Percentiles rank a stretch among this genome's conserved stretches.
phyloP scores from a whole-genome alignment of 2,797 vertebrate species.

The Pangasius djambal region DNA sequence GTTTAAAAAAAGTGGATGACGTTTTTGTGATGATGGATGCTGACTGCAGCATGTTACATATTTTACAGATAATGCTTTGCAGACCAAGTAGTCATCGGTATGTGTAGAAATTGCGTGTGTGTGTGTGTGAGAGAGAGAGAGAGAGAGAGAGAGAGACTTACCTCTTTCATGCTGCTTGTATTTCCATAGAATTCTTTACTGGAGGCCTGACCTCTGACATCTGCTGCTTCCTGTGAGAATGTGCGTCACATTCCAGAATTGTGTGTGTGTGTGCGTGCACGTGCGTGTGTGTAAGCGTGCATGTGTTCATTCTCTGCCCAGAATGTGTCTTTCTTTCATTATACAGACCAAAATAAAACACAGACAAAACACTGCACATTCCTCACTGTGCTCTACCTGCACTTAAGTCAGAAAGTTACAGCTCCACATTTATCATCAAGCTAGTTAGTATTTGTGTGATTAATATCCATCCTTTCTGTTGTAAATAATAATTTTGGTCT shows the following conservation, averaged over 20 bases:
- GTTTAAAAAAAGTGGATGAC: neutral
- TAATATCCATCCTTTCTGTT: neutral
- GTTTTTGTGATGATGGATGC: neutral
- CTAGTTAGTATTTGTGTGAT: neutral
- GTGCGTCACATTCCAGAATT: slow-evolving; percentile 54
- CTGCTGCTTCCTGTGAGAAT: slow-evolving; percentile 57
- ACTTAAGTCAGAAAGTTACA: neutral
- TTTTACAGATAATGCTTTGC: slow-evolving; percentile 4
- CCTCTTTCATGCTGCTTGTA: slow-evolving; percentile 30
- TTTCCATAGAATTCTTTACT: slow-evolving; percentile 45
- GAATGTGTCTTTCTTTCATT: neutral
- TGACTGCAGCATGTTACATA: neutral
- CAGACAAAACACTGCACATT: neutral
- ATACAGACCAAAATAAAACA: neutral
- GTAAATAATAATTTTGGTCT: neutral
- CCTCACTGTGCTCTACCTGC: neutral
- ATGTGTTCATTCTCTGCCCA: slow-evolving; percentile 13
- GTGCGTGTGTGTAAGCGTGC: neutral
- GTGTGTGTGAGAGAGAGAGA: neutral
- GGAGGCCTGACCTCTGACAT: slow-evolving; percentile 51
- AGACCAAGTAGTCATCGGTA: neutral
- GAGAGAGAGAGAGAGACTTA: neutral
- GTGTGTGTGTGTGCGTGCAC: neutral
- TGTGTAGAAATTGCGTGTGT: neutral
- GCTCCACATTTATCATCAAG: neutral